phyloP scores from a whole-genome alignment of 2,797 vertebrate species.

The Tiaroga cobitis region DNA sequence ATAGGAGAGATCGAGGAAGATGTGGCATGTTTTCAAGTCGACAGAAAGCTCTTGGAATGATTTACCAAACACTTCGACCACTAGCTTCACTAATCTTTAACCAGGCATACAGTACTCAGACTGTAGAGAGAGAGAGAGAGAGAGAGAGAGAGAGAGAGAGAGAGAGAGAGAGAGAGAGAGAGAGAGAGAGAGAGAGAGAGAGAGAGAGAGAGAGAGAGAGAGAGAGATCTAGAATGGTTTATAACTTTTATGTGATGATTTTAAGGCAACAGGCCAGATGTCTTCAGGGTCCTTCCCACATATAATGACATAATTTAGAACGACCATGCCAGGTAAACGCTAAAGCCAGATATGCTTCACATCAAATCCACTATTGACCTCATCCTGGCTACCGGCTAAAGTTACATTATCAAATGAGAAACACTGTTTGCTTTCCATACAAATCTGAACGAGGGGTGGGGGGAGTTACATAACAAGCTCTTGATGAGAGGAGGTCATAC shows the following conservation, averaged over 20 bases:
- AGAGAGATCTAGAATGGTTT: not conserved
- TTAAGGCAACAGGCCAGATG: not conserved
- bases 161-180: not conserved
- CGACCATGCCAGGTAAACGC: slow-evolving; percentile 38
- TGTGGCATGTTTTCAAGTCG: slow-evolving; percentile 9
- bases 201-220: too few species aligned
- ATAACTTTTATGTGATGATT: not conserved
- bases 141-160: too few species aligned
- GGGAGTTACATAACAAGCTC: slow-evolving; percentile 50
- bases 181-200: not conserved
- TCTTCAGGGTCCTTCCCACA: not conserved
- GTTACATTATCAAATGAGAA: slow-evolving; percentile 25
- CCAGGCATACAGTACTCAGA: not conserved
- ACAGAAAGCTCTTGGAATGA: slow-evolving; percentile 22
- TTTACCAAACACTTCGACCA: slow-evolving; percentile 20
- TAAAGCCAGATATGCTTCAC: slow-evolving; percentile 17
- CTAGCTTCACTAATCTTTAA: slow-evolving; percentile 39
- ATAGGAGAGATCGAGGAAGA: slow-evolving; percentile 39
- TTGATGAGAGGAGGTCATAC: slow-evolving; percentile 46
- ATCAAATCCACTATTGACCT: slow-evolving; percentile 48
- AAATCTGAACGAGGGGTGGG: slow-evolving; percentile 22
- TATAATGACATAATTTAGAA: slow-evolving; percentile 26
- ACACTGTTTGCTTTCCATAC: slow-evolving; percentile 19
- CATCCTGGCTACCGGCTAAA: slow-evolving; percentile 24
- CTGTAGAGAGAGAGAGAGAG: not conserved